phyloP scores from a whole-genome alignment of 2,888 invertebrate genomes.

The Sesia bembeciformis region DNA sequence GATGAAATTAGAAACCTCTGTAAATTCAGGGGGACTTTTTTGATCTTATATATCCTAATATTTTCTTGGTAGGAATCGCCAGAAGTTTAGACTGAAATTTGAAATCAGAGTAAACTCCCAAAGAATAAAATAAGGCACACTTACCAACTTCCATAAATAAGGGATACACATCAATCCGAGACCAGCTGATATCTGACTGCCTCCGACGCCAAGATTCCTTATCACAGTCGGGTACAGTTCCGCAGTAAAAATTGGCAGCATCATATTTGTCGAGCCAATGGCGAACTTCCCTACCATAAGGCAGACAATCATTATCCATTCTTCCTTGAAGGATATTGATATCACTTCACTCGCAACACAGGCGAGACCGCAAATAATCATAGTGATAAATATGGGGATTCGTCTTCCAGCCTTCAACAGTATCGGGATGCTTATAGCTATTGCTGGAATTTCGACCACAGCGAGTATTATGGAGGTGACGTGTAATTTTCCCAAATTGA shows the following conservation, averaged over 20 bases:
- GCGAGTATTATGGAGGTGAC: constrained; percentile 83
- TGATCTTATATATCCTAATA: no score
- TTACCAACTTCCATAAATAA: constrained; percentile 84
- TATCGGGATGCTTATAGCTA: constrained; percentile 83
- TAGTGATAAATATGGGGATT: constrained; percentile 80
- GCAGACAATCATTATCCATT: constrained; percentile 82
- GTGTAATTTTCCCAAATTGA: constrained; percentile 84
- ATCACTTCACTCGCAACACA: constrained; percentile 78
- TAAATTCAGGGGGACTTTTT: no score
- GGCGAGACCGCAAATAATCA: constrained; percentile 80
- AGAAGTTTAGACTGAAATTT: no score
- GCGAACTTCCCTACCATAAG: constrained; percentile 87
- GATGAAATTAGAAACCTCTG: no score
- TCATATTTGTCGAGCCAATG: constrained; percentile 85
- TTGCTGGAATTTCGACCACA: constrained; percentile 85
- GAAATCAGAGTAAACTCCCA: no score
- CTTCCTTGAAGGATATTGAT: constrained; percentile 66
- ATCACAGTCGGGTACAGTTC: constrained; percentile 82
- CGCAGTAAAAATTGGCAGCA: constrained; percentile 84
- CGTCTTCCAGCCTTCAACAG: constrained; percentile 83
- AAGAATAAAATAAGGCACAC: constrained; percentile 16
- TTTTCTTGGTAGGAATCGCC: no score
- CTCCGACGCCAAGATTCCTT: constrained; percentile 81
- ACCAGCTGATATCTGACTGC: constrained; percentile 84
- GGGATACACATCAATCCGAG: constrained; percentile 85